Conservation (phyloP, 2,113 vertebrate genomes). For the human (Homo sapiens) region GRCh38 chr1:84299501-84300000, state of each 20-base stretch:
- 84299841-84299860: constrained; percentile 52
- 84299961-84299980: neutral
- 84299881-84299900: neutral
- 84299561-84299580: neutral
- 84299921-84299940: constrained; percentile 15
- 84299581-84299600: neutral
- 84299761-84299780: neutral
- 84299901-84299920: constrained; percentile 10
- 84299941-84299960: neutral
- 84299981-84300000: neutral
- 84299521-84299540: neutral
- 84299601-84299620: neutral
- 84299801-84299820: constrained; percentile 11
- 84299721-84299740: constrained; percentile 76
- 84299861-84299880: neutral
- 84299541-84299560: neutral
- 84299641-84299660: constrained; percentile 53
- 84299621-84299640: constrained; percentile 41
- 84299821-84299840: neutral
- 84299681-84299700: constrained; percentile 66
- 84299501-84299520: neutral
- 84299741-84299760: constrained; percentile 51
- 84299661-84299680: constrained; percentile 63
- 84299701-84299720: constrained; percentile 78
- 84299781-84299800: neutral